Conservation (phyloP, 1,140 invertebrate genomes). For the Lutraria rhynchaena region DNA sequence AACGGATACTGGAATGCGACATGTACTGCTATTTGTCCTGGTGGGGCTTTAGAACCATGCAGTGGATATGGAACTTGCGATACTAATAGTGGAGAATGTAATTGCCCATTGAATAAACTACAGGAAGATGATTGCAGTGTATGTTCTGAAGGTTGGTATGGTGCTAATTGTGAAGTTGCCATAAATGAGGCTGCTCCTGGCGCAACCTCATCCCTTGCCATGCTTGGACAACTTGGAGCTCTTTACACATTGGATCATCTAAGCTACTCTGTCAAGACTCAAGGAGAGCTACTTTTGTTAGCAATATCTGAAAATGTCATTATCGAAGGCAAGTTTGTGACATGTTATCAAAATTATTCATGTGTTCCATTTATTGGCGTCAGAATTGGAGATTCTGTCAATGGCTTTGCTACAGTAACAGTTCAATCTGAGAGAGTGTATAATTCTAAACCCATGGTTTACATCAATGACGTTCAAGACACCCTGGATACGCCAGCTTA, state of each 20-base stretch:
- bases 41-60: constrained; percentile 63
- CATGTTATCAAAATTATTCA: constrained; percentile 64
- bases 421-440: constrained; percentile 39
- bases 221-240: constrained; percentile 52
- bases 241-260: constrained; percentile 62
- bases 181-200: constrained; percentile 11
- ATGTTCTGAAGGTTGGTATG: constrained; percentile 66
- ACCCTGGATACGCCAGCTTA: constrained; percentile 55
- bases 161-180: constrained; percentile 61
- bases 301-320: constrained; percentile 58
- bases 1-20: constrained; percentile 64
- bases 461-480: constrained; percentile 32
- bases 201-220: background rate
- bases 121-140: constrained; percentile 56
- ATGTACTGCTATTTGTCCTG: constrained; percentile 64
- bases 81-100: constrained; percentile 57
- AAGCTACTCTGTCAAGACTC: constrained; percentile 52
- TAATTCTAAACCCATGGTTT: constrained; percentile 54
- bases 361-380: constrained; percentile 62
- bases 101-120: constrained; percentile 63
- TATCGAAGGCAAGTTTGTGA: constrained; percentile 66
- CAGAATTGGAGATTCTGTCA: constrained; percentile 61
- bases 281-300: constrained; percentile 62
- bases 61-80: constrained; percentile 66
- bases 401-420: constrained; percentile 65